phyloP scores from a whole-genome alignment of 2,113 vertebrate genomes.

The Rhodinocichla rosea region DNA sequence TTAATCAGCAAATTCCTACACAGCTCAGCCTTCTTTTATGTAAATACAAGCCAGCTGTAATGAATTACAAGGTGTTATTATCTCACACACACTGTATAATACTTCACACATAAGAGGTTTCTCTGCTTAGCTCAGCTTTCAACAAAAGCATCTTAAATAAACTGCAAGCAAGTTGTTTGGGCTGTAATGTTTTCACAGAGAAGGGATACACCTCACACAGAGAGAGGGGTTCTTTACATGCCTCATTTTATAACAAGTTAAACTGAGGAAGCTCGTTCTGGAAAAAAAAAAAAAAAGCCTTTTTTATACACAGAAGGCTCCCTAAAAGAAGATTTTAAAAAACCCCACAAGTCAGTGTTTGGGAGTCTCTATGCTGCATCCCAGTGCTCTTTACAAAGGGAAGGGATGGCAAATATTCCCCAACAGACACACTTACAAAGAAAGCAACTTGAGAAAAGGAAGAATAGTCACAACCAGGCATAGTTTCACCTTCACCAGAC shows the following conservation, averaged over 20 bases:
- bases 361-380: not conserved
- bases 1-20: conserved; percentile 86
- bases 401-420: not conserved
- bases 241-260: conserved; percentile 80
- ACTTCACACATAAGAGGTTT: conserved; percentile 78
- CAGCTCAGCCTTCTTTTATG: conserved; percentile 79
- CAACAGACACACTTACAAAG: not conserved
- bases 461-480: not conserved
- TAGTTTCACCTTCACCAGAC: not conserved
- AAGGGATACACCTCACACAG: conserved; percentile 77
- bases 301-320: conserved; percentile 59
- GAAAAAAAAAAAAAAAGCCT: conserved; percentile 58
- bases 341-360: not conserved
- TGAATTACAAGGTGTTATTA: conserved; percentile 83
- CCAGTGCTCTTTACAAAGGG: not conserved
- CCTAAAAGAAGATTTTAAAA: not conserved
- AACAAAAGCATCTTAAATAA: conserved; percentile 85
- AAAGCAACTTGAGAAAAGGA: not conserved
- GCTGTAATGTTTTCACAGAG: conserved; percentile 82
- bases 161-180: conserved; percentile 78
- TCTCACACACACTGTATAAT: conserved; percentile 73
- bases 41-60: conserved; percentile 83
- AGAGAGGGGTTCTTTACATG: conserved; percentile 79
- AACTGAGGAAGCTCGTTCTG: conserved; percentile 72
- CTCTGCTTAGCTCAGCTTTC: conserved; percentile 75